Evolutionary conservation across 2,113 vertebrate genomes (phyloP).

Genomic region (Eonycteris spelaea): DNA sequence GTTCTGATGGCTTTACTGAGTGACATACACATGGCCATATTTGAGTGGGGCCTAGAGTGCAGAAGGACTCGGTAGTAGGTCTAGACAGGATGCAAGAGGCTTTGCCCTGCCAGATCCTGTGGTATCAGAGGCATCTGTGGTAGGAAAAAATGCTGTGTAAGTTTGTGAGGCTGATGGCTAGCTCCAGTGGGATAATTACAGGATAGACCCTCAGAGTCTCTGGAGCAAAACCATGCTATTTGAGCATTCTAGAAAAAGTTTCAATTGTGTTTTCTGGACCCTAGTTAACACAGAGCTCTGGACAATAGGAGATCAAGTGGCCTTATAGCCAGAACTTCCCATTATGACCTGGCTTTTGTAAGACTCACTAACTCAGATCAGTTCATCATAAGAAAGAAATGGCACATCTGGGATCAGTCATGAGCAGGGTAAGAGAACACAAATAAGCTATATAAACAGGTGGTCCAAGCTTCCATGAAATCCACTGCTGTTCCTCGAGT

Average conservation of each 20-base stretch:
- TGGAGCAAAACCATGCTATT: neutral
- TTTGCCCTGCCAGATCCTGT: neutral
- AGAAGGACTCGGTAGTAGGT: neutral
- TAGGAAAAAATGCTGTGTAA: neutral
- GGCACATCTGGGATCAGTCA: neutral
- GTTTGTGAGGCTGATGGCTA: neutral
- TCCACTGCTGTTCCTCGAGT: neutral
- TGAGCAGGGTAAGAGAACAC: neutral
- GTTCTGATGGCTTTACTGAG: neutral
- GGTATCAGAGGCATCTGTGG: neutral
- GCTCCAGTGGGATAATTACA: neutral
- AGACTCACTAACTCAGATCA: neutral
- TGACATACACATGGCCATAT: neutral
- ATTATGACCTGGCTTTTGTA: neutral
- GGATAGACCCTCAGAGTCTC: neutral
- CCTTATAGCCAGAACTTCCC: neutral
- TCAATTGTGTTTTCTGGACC: neutral
- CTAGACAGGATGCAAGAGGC: neutral
- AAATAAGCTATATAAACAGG: neutral
- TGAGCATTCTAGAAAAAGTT: neutral
- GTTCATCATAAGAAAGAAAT: neutral
- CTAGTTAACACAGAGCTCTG: neutral
- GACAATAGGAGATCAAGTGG: neutral
- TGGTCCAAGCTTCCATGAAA: neutral
- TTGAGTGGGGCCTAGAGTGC: neutral